Conservation (phyloP, 2,888 invertebrate species). For the Orthosia incerta region DNA sequence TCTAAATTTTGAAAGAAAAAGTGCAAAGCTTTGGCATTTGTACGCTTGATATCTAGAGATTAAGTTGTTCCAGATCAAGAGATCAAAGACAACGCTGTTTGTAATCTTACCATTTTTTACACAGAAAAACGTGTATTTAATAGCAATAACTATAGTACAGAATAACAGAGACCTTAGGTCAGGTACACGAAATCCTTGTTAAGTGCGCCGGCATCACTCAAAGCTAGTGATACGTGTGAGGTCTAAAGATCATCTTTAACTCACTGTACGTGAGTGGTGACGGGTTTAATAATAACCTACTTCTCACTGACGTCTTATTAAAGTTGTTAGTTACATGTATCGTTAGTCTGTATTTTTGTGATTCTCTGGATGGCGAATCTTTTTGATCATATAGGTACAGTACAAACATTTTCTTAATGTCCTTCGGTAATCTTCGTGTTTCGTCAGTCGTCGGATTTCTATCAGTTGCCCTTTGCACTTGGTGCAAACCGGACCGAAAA, state of each 20-base stretch:
- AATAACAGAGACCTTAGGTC: not conserved
- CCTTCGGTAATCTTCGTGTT: no score
- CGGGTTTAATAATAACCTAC: slow-evolving; percentile 4
- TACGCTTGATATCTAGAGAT: no score
- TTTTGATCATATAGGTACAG: no score
- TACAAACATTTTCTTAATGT: no score
- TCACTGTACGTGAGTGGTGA: slow-evolving; percentile 41
- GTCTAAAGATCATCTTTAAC: slow-evolving; percentile 44
- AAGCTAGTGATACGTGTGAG: slow-evolving; percentile 42
- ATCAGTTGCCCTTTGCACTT: no score
- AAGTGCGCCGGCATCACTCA: slow-evolving; percentile 39
- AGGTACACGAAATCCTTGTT: slow-evolving; percentile 22
- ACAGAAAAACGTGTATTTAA: not conserved
- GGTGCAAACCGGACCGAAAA: no score
- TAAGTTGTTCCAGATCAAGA: not conserved
- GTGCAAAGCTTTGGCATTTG: no score
- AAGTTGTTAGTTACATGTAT: not conserved
- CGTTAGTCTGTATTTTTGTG: not conserved
- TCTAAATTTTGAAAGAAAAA: no score
- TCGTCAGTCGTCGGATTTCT: no score
- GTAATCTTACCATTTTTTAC: not conserved
- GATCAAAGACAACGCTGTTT: not conserved
- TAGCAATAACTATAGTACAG: not conserved
- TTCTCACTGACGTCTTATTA: slow-evolving; percentile 4
- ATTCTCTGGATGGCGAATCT: no score